These are phyloP conservation scores for Lepidurus arcticus DNA, from an alignment of 1,140 invertebrate species.

Conservation along the genomic window DNA sequence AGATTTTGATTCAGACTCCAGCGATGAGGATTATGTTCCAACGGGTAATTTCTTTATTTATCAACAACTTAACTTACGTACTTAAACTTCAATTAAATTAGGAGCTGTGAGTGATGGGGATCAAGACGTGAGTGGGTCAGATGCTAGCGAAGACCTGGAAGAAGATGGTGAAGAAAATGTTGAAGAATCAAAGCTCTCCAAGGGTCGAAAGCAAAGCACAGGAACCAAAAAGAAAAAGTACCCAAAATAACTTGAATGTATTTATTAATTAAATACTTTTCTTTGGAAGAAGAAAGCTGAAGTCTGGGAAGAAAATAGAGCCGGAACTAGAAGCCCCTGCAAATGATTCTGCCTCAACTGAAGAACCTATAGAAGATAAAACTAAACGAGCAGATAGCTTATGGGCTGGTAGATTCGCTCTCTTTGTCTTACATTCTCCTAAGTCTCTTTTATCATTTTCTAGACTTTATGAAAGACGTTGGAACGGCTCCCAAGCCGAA, in stretches of 20 bases:
- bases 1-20: conserved; percentile 29
- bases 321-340: background rate
- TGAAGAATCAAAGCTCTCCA: background rate
- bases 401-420: conserved; percentile 26
- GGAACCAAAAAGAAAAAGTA: background rate
- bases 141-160: conserved; percentile 6
- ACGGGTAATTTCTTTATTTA: conserved; percentile 21
- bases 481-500: conserved; percentile 11
- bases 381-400: conserved; percentile 20
- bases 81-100: background rate
- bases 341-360: too few species aligned
- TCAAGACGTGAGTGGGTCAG: conserved; percentile 10
- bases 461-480: conserved; percentile 29
- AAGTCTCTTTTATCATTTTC: background rate
- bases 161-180: background rate
- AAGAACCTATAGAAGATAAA: conserved; percentile 12
- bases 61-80: background rate
- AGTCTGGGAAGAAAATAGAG: background rate
- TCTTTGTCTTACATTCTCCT: too few species aligned
- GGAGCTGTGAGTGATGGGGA: conserved; percentile 28
- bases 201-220: background rate
- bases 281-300: conserved; percentile 15
- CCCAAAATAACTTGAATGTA: background rate
- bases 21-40: conserved; percentile 32
- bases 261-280: background rate